Evolutionary conservation across 2,888 invertebrate species (phyloP), one percentile per base, ranked within the genome.

Genomic region (Lottia gigantea): DNA sequence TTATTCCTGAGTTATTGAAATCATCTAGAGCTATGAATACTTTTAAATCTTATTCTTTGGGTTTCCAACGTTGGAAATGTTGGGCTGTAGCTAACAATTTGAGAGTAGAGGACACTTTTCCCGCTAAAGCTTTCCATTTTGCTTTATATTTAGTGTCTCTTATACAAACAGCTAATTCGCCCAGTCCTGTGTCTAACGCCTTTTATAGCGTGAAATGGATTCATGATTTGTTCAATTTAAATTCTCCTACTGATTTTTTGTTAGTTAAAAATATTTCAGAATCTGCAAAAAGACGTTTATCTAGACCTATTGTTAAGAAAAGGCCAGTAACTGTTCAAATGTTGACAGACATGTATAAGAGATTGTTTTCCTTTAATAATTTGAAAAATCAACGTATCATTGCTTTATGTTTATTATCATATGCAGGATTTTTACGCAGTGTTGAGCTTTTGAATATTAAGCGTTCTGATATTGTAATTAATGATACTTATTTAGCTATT

Each of bases 121-220:
- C 75, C 25, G 73, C 75, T 19, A 75, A 67, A 49, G 62, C 72
- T 26, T 72, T 76, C 26, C 73, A 72, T 67, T 65, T 78, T 12
- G 71, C 74, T 6, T 11, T 78, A 7, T 76, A 72, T 74, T 46
- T 73, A n/a, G 64, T 71, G 1, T 73, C 75, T 14, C 66, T 78
- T 62, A 67, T 71, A 26, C 73, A 76, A 66, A 45, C 61, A 2
- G 23, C 70, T 19, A 74, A 64, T 66, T 72, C 73, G 47, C 64
- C 71, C 8, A 67, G 71, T 76, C 73, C 74, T 47, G 45, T 75
- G n/a, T 71, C 71, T n/a, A 66, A 67, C 61, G 75, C 75, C 6
- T 77, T 75, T 74, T 77, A 77, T 68, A 71, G 70, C 25, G 46
- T 75, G 47, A 72, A 77, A 67, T 77, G 72, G 72, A 63, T 67